Percentiles rank a stretch among this genome's conserved stretches.
These are phyloP conservation scores for Drosophila triauraria DNA, from an alignment of 1,140 invertebrate genomes.

Conservation along the genomic window DNA sequence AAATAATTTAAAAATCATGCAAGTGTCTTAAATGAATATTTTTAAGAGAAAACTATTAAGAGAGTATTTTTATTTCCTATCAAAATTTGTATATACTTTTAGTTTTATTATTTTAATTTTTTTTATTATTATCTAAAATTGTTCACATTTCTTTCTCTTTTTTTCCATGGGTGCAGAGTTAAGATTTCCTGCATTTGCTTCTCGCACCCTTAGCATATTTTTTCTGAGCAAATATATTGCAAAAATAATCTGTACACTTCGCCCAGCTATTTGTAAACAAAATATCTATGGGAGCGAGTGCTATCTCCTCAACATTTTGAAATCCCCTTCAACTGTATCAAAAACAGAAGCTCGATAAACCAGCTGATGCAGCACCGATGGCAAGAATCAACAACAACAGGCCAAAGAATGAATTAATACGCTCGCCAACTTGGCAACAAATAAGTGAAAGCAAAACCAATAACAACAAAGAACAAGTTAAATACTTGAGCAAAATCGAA, in stretches of 20 bases:
- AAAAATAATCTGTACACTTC: neutral
- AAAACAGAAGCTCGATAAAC: constrained; percentile 68
- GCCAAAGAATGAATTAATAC: constrained; percentile 32
- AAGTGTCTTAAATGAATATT: too few relatives aligned
- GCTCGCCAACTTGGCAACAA: constrained; percentile 54
- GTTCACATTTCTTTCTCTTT: too few relatives aligned
- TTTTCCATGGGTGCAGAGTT: too few relatives aligned
- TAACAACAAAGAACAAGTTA: constrained; percentile 25
- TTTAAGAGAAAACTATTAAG: too few relatives aligned
- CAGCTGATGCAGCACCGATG: constrained; percentile 38
- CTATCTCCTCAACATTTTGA: constrained; percentile 64
- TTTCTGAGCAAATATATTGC: neutral
- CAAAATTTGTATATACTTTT: too few relatives aligned
- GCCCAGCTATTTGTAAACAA: constrained; percentile 5
- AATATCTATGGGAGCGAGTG: constrained; percentile 8
- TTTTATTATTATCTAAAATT: too few relatives aligned
- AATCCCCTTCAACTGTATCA: constrained; percentile 56
- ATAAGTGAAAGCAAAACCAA: constrained; percentile 35
- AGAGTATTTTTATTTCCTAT: too few relatives aligned
- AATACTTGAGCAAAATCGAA: constrained; percentile 53
- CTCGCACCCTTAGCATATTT: constrained; percentile 13
- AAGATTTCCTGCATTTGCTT: constrained; percentile 10
- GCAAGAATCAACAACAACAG: constrained; percentile 50
- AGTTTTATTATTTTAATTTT: too few relatives aligned
- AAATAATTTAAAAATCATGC: too few relatives aligned